Base-by-base conservation (phyloP, 2,888 invertebrate species). In the Rhopalosiphum nymphaeae region DNA sequence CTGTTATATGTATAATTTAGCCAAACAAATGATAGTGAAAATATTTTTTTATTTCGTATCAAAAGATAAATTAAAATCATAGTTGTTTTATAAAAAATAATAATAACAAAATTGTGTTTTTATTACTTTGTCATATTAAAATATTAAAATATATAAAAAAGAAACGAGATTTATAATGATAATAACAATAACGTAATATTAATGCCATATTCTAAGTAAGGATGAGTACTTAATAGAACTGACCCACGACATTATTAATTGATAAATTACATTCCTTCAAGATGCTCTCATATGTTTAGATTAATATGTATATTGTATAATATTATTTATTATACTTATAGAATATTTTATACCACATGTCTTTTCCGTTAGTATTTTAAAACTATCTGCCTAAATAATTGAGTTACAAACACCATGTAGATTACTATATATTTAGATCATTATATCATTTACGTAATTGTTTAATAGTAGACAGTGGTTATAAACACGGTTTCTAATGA, bases 221-320 rank as follows among this genome's bases (percentile, higher is more conserved):
- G 16, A 89, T 44, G 57, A 89, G 57, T 89, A 88, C 67, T 61
- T 67, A 46, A 46, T n/a, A 21, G 9, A 46, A 67, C 67, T 44
- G n/a, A 78, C 78, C n/a, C 36, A 53, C 42, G 26, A 53, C 42
- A 78, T 78, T 49, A n/a, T 91, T 78, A 91, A 91, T 42, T 53
- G 78, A 42, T 78, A 91, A 91, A 91, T 53, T 91, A 26, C 42
- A 78, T 91, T 91, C 78, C 11, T 53, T 78, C 36, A 29, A 90
- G 26, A 49, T 67, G 7, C 13, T 46, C 36, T 46, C 36, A 36
- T 36, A 46, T 46, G 44, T 36, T 78, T 36, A 78, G 78, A 78
- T 53, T 53, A 21, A 53, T 21, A 21, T 5, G 53, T 36, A 78
- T 21, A 36, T 36, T 3, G 16, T 36, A 78, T 21, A 36, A 78